phyloP scores from a whole-genome alignment of 2,797 vertebrate species.

The Poecilia gillii region DNA sequence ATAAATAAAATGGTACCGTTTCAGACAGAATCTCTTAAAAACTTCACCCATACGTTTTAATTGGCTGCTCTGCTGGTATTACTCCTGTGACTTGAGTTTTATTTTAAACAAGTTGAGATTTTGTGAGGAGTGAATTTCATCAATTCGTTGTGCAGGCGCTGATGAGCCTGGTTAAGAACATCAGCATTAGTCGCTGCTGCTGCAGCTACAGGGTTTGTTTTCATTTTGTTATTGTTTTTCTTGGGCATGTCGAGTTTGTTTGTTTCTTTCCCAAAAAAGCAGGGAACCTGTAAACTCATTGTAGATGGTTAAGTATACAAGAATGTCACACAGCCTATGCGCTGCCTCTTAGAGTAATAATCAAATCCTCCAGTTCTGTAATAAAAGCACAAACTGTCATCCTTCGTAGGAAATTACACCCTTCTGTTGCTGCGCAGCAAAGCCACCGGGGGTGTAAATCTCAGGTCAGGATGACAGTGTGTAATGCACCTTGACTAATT shows the following conservation, averaged over 20 bases:
- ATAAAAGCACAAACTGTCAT: conserved; percentile 49
- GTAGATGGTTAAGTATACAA: neutral
- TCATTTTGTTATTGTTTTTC: neutral
- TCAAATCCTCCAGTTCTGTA: conserved; percentile 33
- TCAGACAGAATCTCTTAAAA: neutral
- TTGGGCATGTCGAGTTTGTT: neutral
- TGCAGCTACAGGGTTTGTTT: neutral
- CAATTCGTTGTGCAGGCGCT: neutral
- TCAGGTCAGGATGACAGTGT: conserved; percentile 66
- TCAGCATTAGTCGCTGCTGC: too few relatives aligned
- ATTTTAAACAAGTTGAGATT: neutral
- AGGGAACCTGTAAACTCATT: neutral
- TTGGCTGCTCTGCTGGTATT: neutral
- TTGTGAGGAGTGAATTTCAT: neutral
- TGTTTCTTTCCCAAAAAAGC: conserved; percentile 1
- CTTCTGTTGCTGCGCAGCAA: conserved; percentile 21
- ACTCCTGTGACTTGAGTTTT: neutral
- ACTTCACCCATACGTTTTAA: too few relatives aligned
- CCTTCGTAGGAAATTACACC: conserved; percentile 44
- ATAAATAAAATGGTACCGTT: neutral
- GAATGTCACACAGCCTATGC: conserved; percentile 2
- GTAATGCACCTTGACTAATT: conserved; percentile 69
- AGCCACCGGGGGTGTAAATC: conserved; percentile 50
- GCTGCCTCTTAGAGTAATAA: conserved; percentile 17
- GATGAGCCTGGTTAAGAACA: neutral